Percentiles rank a stretch among this genome's conserved stretches.
These are phyloP conservation scores for Luperina nickerlii DNA, from an alignment of 2,888 invertebrate species.

Conservation along the genomic window DNA sequence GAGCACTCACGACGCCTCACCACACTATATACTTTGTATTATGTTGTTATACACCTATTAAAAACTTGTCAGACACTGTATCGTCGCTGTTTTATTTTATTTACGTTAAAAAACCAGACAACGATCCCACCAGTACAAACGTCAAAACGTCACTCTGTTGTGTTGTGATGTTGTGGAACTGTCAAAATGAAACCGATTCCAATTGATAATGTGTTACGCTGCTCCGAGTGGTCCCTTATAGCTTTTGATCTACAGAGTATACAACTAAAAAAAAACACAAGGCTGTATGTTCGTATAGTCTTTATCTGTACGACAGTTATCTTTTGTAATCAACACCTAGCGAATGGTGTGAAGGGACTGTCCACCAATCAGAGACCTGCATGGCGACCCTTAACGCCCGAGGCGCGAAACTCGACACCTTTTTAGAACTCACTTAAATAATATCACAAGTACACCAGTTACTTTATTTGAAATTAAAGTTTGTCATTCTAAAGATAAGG, in stretches of 20 bases:
- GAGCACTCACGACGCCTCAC: too few relatives aligned
- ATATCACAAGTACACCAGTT: slow-evolving; percentile 65
- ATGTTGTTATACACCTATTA: too few relatives aligned
- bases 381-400: slow-evolving; percentile 87
- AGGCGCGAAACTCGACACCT: slow-evolving; percentile 90
- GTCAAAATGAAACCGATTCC: too few relatives aligned
- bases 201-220: too few relatives aligned
- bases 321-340: slow-evolving; percentile 80
- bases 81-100: too few relatives aligned
- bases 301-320: slow-evolving; percentile 46
- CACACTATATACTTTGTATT: too few relatives aligned
- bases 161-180: too few relatives aligned
- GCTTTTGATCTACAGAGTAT: not conserved
- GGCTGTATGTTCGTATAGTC: slow-evolving; percentile 1
- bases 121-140: too few relatives aligned
- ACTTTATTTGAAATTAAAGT: slow-evolving; percentile 56
- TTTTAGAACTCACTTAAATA: slow-evolving; percentile 67
- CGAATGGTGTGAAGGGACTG: slow-evolving; percentile 64
- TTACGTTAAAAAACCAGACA: too few relatives aligned
- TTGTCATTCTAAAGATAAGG: slow-evolving; percentile 10
- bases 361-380: slow-evolving; percentile 81
- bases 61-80: too few relatives aligned
- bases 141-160: too few relatives aligned
- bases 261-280: not conserved
- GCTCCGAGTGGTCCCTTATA: not conserved